Conservation (phyloP, 1,140 invertebrate species). For the Drosophila simulans region DNA sequence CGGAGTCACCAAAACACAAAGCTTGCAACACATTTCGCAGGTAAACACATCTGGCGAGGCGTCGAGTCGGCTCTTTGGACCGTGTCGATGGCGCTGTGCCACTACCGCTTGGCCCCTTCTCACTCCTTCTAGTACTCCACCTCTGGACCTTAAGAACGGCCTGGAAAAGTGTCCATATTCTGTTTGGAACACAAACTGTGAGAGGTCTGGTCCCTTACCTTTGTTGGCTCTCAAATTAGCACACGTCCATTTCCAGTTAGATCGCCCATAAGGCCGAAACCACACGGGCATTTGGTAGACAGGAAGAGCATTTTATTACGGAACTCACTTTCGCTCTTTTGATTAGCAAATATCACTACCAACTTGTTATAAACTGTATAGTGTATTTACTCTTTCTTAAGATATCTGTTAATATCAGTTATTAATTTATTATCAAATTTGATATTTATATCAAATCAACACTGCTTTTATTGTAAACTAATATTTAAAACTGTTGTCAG, state of each 20-base stretch:
- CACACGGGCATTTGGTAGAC: slow-evolving; percentile 6
- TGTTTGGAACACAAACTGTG: slow-evolving; percentile 4
- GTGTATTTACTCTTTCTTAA: too few relatives aligned
- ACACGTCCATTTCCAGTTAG: slow-evolving; percentile 32
- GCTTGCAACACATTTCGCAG: slow-evolving; percentile 69
- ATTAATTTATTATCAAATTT: too few relatives aligned
- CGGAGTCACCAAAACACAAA: slow-evolving; percentile 44
- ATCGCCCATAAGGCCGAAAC: neutral
- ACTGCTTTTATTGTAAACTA: too few relatives aligned
- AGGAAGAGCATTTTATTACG: slow-evolving; percentile 8
- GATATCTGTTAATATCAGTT: too few relatives aligned
- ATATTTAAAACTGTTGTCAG: too few relatives aligned
- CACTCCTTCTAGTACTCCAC: neutral
- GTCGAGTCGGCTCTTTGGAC: slow-evolving; percentile 38
- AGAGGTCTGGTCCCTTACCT: slow-evolving; percentile 36
- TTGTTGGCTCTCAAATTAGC: slow-evolving; percentile 51
- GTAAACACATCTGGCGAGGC: slow-evolving; percentile 54
- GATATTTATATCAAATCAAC: too few relatives aligned
- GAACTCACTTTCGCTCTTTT: slow-evolving; percentile 38
- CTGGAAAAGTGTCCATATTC: slow-evolving; percentile 16
- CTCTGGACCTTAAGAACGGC: slow-evolving; percentile 1
- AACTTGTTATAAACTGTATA: too few relatives aligned
- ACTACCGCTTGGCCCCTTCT: neutral
- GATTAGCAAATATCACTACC: neutral
- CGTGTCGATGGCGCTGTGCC: slow-evolving; percentile 21